Evolutionary conservation across 2,797 vertebrate genomes (phyloP).

Genomic region (Pogoniulus pusillus): DNA sequence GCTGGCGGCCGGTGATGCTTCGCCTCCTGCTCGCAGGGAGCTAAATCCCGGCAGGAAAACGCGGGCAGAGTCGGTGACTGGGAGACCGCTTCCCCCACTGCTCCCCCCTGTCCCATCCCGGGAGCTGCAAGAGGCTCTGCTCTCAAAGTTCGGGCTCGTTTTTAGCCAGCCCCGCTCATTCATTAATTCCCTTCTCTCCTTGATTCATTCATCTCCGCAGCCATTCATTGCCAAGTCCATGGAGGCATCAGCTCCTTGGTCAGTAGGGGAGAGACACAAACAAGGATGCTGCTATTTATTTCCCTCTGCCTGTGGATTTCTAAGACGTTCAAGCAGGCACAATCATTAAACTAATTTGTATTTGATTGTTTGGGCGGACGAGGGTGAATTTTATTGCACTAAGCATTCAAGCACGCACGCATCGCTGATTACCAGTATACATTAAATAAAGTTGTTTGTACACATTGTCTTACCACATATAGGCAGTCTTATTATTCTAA

Average conservation of each 20-base stretch:
- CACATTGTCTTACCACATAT: conserved; percentile 88
- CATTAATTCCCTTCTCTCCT: conserved; percentile 57
- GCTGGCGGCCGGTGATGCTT: not conserved
- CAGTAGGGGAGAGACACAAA: conserved; percentile 71
- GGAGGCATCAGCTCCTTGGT: conserved; percentile 64
- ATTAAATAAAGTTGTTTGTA: conserved; percentile 88
- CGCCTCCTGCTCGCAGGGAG: not conserved
- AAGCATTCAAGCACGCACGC: conserved; percentile 85
- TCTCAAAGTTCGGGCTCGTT: conserved; percentile 47
- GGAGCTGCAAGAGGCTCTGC: not conserved
- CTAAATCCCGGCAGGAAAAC: not conserved
- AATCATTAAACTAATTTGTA: conserved; percentile 87
- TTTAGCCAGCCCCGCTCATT: conserved; percentile 51
- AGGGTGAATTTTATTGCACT: conserved; percentile 83
- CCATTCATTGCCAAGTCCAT: conserved; percentile 69
- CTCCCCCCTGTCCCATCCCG: not conserved
- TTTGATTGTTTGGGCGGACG: conserved; percentile 87
- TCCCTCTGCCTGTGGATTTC: conserved; percentile 78
- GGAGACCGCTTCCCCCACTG: not conserved
- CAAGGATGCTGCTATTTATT: conserved; percentile 80
- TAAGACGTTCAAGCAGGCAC: conserved; percentile 81
- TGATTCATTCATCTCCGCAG: conserved; percentile 56
- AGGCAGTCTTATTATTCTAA: conserved; percentile 87
- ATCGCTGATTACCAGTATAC: conserved; percentile 87
- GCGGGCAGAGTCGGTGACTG: not conserved